phyloP scores from a whole-genome alignment of 2,113 vertebrate genomes.

The Panthera uncia region DNA sequence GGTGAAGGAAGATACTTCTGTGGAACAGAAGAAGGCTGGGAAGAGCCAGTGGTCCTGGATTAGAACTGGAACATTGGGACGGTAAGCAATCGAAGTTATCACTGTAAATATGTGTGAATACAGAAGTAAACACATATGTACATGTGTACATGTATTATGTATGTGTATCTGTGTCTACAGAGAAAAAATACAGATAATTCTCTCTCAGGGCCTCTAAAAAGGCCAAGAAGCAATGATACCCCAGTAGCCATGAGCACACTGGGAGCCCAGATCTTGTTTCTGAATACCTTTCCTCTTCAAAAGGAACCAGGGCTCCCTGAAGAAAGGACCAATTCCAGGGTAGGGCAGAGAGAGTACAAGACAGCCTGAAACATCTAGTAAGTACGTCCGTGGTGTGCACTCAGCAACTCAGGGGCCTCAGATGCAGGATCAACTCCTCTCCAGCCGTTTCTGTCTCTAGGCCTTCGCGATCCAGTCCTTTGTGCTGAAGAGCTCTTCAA shows the following conservation, averaged over 20 bases:
- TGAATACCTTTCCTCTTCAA: background rate
- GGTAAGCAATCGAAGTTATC: background rate
- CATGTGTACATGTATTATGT: background rate
- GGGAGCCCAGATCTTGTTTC: background rate
- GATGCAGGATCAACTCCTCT: background rate
- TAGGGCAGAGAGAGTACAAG: background rate
- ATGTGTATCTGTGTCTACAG: background rate
- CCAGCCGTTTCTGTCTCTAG: background rate
- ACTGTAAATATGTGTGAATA: background rate
- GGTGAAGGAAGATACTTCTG: background rate
- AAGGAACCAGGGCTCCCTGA: background rate
- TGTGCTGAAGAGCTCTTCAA: background rate
- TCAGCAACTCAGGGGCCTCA: background rate
- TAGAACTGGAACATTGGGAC: background rate
- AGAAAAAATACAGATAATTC: background rate
- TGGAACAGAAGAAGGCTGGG: background rate
- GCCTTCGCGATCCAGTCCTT: background rate
- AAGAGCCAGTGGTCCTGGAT: background rate
- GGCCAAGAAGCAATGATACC: background rate
- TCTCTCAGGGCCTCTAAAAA: background rate
- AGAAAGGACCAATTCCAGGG: background rate
- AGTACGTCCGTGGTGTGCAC: background rate
- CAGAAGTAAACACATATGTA: background rate
- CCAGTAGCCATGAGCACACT: background rate
- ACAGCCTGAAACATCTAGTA: no score